Evolutionary conservation across 1,140 invertebrate species (phyloP), one percentile per base, ranked within the genome.

Genomic region (Venturia canescens): DNA sequence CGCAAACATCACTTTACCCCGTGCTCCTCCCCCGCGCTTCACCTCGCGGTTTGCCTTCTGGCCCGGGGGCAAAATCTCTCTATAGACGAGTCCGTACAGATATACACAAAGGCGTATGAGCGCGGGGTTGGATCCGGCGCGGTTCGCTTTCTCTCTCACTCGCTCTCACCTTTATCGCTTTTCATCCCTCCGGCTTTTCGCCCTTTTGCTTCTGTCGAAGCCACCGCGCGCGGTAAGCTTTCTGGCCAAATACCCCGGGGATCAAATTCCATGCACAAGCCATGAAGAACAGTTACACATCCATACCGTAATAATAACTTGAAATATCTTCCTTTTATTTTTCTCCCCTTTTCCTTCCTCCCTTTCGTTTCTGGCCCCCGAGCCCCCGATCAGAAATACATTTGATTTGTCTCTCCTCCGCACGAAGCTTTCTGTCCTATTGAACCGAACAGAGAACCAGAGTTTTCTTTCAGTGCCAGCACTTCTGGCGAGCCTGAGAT

Each of bases 1-100:
- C 86, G 90, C 91, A 92, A 92, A 91, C 89, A 91, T 84, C 53
- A 76, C 74, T 76, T 76, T 34, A n/a, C 26, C 74, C 38, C 29
- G 5, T 18, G n/a, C 53, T 4, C 38, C 38, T 9, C 5, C 38
- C 38, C 38, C 38, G 38, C 38, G 38, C 38, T 44, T 44, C 34
- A 23, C 38, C 70, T 66, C 23, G 60, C 60, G 60, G 60, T 66
- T 66, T 66, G 60, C 70, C 29, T 66, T 26, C 79, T 50, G 57
- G 74, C 82, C 74, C 82, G 29, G 26, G 78, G 82, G 76, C 76
- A 69, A 50, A 70, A 18, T 34, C 18, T n/a, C 50, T 3, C 21
- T 23, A 23, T n/a, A 69, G 18, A 69, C 15, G 31, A 26, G 31
- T 29, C 29, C 18, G 31, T 69, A 27, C 31, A 69, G 13, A 31